Base-by-base conservation (phyloP, 1,140 invertebrate genomes). In the Manduca sexta region DNA sequence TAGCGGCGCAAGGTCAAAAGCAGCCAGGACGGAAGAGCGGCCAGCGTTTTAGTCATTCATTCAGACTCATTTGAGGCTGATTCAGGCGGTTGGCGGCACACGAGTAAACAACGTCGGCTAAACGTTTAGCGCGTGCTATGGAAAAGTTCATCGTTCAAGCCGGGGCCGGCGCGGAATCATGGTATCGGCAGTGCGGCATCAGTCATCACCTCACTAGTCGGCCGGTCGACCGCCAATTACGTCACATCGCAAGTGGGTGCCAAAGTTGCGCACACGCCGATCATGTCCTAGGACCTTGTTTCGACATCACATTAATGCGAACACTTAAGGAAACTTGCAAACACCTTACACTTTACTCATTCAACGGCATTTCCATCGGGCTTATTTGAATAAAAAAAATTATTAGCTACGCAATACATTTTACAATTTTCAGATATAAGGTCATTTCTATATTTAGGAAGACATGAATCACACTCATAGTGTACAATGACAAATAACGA, bases 1-100 rank as follows among this genome's bases (percentile, higher is more conserved):
- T 43, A 46, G 18, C 31, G 29, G 8, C 11, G 45, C 57, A 60
- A 68, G 64, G 64, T 67, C 64, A 31, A 39, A 48, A 52, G 26
- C 18, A 38, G 44, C 34, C 43, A 31, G 14, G 34, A 44, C 34
- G 40, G 21, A 33, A 54, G 41, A 42, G 40, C 34, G 30, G 34
- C 31, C n/a, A 18, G 46, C 34, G 39, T 30, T 31, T 47, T 37
- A 47, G 5, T 43, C 21, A 31, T 15, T 48, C 30, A 38, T 17
- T 21, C 10, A 17, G 13, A 4, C n/a, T 31, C 21, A 18, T 14
- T 14, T 12, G 12, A 3, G 26, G 14, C 13, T 8, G 26, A 43
- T 43, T 29, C 21, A 43, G 8, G 21, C 13, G 41, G 26, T 15
- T 13, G 11, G 18, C 18, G 12, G 17, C 3, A 12, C 7, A 2